Percentiles rank a stretch among this genome's conserved stretches.
phyloP scores from a whole-genome alignment of 2,888 invertebrate species.

The Perdita meconis region DNA sequence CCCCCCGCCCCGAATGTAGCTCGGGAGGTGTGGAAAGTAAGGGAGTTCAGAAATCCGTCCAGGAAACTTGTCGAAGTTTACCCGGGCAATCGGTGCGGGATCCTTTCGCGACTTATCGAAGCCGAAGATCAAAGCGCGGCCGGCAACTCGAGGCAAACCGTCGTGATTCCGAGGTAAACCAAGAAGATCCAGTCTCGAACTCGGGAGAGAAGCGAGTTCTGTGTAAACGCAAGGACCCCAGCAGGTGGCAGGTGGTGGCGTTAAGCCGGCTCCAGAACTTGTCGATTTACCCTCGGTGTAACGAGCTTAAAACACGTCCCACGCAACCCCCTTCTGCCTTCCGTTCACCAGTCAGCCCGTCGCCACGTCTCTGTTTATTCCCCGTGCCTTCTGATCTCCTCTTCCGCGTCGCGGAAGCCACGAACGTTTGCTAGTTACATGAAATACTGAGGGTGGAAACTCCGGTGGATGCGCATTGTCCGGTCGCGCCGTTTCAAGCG shows the following conservation, averaged over 20 bases:
- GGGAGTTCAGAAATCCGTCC: constrained; percentile 57
- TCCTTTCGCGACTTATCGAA: constrained; percentile 71
- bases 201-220: constrained; percentile 34
- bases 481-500: constrained; percentile 73
- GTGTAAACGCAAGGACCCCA: constrained; percentile 62
- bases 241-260: constrained; percentile 59
- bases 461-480: constrained; percentile 74
- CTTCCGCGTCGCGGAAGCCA: constrained; percentile 69
- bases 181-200: constrained; percentile 65
- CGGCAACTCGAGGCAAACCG: constrained; percentile 74
- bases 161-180: constrained; percentile 75
- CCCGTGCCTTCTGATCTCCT: constrained; percentile 39
- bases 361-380: constrained; percentile 14
- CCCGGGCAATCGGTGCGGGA: constrained; percentile 59
- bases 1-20: too few species aligned
- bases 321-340: not conserved
- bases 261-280: constrained; percentile 59
- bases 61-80: constrained; percentile 61
- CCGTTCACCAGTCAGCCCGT: not conserved
- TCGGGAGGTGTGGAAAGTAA: constrained; percentile 42
- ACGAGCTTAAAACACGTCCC: constrained; percentile 60
- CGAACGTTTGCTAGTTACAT: constrained; percentile 78
- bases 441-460: constrained; percentile 77
- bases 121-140: constrained; percentile 73
- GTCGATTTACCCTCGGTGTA: constrained; percentile 58